Percentiles rank a stretch among this genome's conserved stretches.
Evolutionary conservation across 2,113 vertebrate species (phyloP).

Genomic region (Dinomys branickii): DNA sequence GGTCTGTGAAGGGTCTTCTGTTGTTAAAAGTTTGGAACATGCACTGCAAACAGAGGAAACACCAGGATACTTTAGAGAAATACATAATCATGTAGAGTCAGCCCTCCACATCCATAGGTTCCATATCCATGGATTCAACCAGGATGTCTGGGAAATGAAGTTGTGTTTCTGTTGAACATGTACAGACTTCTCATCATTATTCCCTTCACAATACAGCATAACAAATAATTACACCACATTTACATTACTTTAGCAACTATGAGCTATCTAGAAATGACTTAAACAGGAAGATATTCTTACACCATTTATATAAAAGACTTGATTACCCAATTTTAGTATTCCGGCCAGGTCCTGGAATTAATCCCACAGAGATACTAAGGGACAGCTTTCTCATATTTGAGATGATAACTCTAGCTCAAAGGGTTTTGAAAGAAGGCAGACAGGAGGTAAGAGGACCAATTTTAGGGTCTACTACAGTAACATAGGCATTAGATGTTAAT

Average conservation of each 20-base stretch:
- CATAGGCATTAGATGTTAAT: neutral
- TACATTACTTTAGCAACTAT: neutral
- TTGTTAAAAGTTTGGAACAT: neutral
- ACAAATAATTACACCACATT: neutral
- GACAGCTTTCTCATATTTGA: neutral
- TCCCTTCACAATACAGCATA: neutral
- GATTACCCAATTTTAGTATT: neutral
- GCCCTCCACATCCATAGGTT: neutral
- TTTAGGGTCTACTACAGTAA: neutral
- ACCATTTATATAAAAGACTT: neutral
- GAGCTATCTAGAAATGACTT: neutral
- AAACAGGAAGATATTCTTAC: neutral
- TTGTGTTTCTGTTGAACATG: neutral
- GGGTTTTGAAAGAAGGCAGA: conserved; percentile 31
- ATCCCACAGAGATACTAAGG: neutral
- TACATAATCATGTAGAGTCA: neutral
- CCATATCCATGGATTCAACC: neutral
- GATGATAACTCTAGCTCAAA: neutral
- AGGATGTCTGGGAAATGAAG: neutral
- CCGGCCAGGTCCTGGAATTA: neutral
- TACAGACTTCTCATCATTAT: neutral
- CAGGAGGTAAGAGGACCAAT: neutral
- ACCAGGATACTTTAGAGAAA: neutral
- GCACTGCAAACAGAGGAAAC: neutral
- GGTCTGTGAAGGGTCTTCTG: neutral